phyloP scores from a whole-genome alignment of 2,113 vertebrate species.

The Turdus rufiventris region DNA sequence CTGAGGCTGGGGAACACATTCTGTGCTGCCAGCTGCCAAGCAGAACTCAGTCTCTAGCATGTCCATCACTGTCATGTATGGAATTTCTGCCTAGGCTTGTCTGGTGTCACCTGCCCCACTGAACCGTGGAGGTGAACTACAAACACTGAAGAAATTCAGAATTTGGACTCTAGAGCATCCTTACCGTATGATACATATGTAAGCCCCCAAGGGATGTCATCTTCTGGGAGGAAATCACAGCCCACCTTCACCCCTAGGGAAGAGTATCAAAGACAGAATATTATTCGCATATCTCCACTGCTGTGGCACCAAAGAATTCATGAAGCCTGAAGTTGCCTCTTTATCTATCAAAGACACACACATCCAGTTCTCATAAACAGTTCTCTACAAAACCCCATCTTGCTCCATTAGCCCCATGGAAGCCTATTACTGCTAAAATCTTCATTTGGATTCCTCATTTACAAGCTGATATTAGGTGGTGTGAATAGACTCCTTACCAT shows the following conservation, averaged over 20 bases:
- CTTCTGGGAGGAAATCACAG: neutral
- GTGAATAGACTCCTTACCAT: neutral
- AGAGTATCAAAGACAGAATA: neutral
- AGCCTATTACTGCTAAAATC: neutral
- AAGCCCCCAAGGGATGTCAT: neutral
- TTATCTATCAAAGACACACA: neutral
- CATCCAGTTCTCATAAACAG: neutral
- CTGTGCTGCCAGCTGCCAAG: neutral
- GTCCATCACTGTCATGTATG: fast-evolving
- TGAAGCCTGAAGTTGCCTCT: neutral
- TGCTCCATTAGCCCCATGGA: neutral
- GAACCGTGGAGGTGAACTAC: neutral
- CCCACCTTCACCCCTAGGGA: neutral
- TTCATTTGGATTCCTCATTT: neutral
- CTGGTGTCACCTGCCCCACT: neutral
- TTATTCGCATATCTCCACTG: neutral
- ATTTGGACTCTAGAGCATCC: neutral
- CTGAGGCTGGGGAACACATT: neutral
- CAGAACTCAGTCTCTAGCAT: neutral
- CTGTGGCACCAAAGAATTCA: neutral
- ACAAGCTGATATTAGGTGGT: neutral
- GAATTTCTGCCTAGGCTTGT: neutral
- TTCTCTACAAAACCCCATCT: neutral
- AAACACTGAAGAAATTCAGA: neutral
- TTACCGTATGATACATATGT: neutral